Evolutionary conservation across 1,140 invertebrate species (phyloP).

Genomic region (Drosophila guanche): DNA sequence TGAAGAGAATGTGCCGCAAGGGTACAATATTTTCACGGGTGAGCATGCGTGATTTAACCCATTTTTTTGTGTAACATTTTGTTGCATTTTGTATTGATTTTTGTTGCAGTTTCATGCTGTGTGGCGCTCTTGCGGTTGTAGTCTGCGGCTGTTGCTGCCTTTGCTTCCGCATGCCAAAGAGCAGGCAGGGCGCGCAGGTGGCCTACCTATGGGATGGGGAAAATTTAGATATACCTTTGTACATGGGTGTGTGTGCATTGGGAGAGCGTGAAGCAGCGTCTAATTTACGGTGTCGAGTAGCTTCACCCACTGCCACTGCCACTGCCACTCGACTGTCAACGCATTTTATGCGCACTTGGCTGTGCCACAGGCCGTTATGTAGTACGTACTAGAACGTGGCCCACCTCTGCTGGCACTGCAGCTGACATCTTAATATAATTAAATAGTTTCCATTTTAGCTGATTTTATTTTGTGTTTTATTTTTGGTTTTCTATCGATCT

Average conservation of each 20-base stretch:
- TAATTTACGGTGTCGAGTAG: conserved; percentile 18
- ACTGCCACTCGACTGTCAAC: conserved; percentile 27
- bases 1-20: no score
- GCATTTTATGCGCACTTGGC: conserved; percentile 77
- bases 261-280: conserved; percentile 28
- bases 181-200: no score
- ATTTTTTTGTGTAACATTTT: neutral
- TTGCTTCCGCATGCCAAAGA: conserved; percentile 33
- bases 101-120: neutral
- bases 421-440: conserved; percentile 43
- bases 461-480: neutral
- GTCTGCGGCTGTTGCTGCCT: conserved; percentile 2
- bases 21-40: neutral
- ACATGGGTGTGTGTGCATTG: neutral
- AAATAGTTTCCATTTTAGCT: conserved; percentile 9
- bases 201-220: no score
- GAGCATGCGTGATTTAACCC: no score
- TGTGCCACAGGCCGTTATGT: conserved; percentile 17
- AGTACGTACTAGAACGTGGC: conserved; percentile 28
- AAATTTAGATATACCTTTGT: neutral
- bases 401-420: neutral
- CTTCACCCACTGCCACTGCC: neutral
- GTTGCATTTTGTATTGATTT: conserved; percentile 5
- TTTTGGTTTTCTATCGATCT: conserved; percentile 19
- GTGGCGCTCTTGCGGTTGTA: neutral